Base-by-base conservation (phyloP, 2,797 vertebrate species). In the Pelochelys cantorii region DNA sequence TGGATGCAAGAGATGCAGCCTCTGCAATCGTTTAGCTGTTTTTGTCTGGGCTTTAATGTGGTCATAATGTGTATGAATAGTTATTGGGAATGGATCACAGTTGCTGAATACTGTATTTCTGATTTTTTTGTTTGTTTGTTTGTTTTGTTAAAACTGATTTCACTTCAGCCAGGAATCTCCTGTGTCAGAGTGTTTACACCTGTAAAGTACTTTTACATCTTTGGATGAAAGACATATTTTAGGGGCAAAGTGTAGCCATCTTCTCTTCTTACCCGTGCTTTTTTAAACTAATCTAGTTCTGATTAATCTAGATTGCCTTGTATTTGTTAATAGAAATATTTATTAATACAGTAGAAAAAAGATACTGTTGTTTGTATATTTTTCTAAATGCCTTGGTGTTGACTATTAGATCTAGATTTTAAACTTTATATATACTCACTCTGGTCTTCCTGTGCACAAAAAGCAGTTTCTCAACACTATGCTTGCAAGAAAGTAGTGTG, bases 381-480 rank as follows among this genome's bases (percentile, higher is more conserved):
- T 68, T 68, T 68, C 34, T 20, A 68, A 71, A 1, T 81, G 3
- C 77, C 83, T 29, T 42, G 54, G 3, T 65, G 27, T 18, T 74
- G 68, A 4, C 60, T 88, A 59, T 83, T 75, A 86, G 29, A 79
- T 4, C 59, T 60, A 8, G 25, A 27, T 8, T 15, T n/a, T 75
- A 92, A 92, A 78, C 77, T 94, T 65, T 90, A 13, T 52, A 10
- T 77, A 93, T 4, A 14, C n/a, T 56, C n/a, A 34, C 18, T 71
- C 7, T 13, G 20, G 3, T 83, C 3, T 4, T 85, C 81, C n/a
- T 5, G 42, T 31, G 42, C 71, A 22, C 8, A 3, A 14, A 4
- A 60, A 68, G 25, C 42, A 22, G 48, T 3, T 54, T 90, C 79
- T 91, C 62, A 92, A 71, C 95, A 85, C 29, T 53, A 1, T 83